Evolutionary conservation across 2,113 vertebrate species (phyloP), one percentile per base, ranked within the genome.

Genomic region (Petaurus breviceps): DNA sequence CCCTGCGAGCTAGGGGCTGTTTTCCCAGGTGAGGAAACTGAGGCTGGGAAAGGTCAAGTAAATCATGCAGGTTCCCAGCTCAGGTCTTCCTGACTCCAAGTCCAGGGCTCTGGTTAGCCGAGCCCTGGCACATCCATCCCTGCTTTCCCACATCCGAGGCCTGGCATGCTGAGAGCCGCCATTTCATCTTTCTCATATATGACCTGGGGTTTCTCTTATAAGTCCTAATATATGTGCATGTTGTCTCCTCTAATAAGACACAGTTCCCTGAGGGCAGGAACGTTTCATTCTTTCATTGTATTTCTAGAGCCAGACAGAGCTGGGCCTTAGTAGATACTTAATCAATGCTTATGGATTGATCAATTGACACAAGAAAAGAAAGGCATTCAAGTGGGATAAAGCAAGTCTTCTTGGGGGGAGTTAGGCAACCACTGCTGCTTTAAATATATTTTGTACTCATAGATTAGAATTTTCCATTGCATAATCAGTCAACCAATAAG

Each of bases 391-490:
- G 57, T 37, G 57, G 57, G 57, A 24, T 61, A 61, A 61, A 61
- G 37, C 68, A n/a, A 84, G 19, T 16, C 16, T 84, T 84, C 16
- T 84, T 43, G 68, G n/a, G n/a, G 68, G 19, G 22, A 12, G 16
- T 22, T 43, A 22, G 7, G 6, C 68, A 84, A 84, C 37, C 8
- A 37, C 7, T 68, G 12, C 31, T 16, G 37, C 12, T 5, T 37
- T n/a, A 68, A 68, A 68, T 47, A 7, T 51, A 51, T 90, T 89
- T 12, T 91, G 50, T 91, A 96, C 43, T 49, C 51, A 54, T 89
- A 43, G 93, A 90, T 92, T 89, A 94, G 92, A 90, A 43, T 92
- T 89, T 68, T 25, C 91, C n/a, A 31, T 53, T 68, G 95, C 93
- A 96, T 96, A 61, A 43, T 51, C 22, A 91, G 51, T 37, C 31